phyloP scores from a whole-genome alignment of 2,888 invertebrate species.

The Proisotoma minuta region DNA sequence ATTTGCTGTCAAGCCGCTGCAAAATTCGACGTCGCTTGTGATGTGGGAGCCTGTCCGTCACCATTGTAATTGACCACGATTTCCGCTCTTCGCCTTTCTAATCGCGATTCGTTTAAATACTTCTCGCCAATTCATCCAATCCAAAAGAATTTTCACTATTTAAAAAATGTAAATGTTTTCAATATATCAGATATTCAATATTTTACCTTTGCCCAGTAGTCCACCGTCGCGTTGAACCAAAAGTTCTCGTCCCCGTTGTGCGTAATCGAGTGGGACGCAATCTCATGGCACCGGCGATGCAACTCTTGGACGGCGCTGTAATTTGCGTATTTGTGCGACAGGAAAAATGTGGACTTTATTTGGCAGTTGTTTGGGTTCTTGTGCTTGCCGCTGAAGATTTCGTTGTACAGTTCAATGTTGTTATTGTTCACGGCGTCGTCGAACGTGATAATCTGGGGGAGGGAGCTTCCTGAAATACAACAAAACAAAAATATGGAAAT shows the following conservation, averaged over 20 bases:
- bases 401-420: slow-evolving; percentile 88
- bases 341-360: slow-evolving; percentile 86
- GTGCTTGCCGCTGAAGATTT: slow-evolving; percentile 81
- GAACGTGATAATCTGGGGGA: slow-evolving; percentile 92
- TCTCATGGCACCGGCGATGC: slow-evolving; percentile 86
- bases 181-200: too few species aligned
- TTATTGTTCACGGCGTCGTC: slow-evolving; percentile 93
- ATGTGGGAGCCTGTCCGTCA: too few species aligned
- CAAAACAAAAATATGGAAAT: slow-evolving; percentile 84
- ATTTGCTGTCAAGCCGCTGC: too few species aligned
- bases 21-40: too few species aligned
- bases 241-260: slow-evolving; percentile 87
- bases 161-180: too few species aligned
- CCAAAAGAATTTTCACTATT: too few species aligned
- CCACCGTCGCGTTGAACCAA: slow-evolving; percentile 88
- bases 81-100: too few species aligned
- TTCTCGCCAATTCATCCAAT: too few species aligned
- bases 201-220: slow-evolving; percentile 92
- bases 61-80: too few species aligned
- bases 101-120: too few species aligned
- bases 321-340: slow-evolving; percentile 89
- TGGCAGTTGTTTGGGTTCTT: slow-evolving; percentile 91
- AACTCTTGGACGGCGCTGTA: slow-evolving; percentile 70
- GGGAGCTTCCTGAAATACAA: slow-evolving; percentile 78
- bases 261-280: slow-evolving; percentile 90